These are phyloP conservation scores for Phyto melanocephala DNA, from an alignment of 2,888 invertebrate species.

Conservation along the genomic window DNA sequence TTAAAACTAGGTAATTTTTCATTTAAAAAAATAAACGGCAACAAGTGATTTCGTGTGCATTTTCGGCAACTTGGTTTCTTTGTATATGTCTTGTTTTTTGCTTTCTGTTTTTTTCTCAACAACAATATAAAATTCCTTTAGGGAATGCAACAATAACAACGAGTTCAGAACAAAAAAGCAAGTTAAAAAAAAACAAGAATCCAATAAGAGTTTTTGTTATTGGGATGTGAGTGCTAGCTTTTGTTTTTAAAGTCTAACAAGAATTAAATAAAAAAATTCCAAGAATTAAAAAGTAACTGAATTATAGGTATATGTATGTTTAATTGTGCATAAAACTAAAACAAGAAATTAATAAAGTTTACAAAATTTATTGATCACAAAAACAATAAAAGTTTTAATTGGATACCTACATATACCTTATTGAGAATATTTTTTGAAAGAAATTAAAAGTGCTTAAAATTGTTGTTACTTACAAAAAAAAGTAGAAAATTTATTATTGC, in stretches of 20 bases:
- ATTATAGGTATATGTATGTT: neutral
- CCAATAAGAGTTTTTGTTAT: constrained; percentile 50
- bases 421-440: too few species aligned
- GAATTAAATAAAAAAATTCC: constrained; percentile 14
- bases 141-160: constrained; percentile 44
- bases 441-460: too few species aligned
- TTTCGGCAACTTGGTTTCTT: constrained; percentile 35
- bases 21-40: neutral
- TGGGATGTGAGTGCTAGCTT: neutral
- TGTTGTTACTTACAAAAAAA: too few species aligned
- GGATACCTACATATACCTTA: too few species aligned
- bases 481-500: too few species aligned
- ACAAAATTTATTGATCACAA: neutral
- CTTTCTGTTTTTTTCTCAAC: constrained; percentile 1
- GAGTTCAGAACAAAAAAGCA: constrained; percentile 36
- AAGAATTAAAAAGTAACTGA: constrained; percentile 1
- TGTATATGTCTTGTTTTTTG: neutral
- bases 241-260: neutral
- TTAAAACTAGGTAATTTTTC: neutral
- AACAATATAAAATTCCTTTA: constrained; percentile 52
- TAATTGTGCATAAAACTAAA: neutral
- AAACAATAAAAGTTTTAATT: neutral
- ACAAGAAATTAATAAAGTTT: neutral
- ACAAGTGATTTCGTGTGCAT: constrained; percentile 54
- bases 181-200: constrained; percentile 47